phyloP scores from a whole-genome alignment of 2,113 vertebrate genomes.

The Antechinus flavipes region DNA sequence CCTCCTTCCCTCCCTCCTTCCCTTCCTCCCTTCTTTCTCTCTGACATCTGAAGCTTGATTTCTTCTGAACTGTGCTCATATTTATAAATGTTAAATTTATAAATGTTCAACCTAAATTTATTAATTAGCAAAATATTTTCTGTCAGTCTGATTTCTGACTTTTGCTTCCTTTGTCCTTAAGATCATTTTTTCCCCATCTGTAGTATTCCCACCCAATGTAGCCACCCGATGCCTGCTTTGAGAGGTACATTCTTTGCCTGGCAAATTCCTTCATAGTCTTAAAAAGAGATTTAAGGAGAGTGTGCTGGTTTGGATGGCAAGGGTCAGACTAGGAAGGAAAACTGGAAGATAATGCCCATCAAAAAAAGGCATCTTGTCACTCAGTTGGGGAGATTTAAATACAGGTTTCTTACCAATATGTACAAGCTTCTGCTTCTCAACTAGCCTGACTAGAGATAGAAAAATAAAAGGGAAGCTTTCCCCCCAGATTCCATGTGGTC shows the following conservation, averaged over 20 bases:
- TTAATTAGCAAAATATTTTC: constrained; percentile 54
- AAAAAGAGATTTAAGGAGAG: not conserved
- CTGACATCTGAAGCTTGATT: constrained; percentile 46
- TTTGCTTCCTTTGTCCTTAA: constrained; percentile 34
- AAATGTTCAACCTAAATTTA: constrained; percentile 63
- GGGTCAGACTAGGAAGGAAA: too few species aligned
- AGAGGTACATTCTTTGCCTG: constrained; percentile 30
- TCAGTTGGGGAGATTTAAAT: not conserved
- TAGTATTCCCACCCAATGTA: constrained; percentile 16
- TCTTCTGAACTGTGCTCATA: constrained; percentile 49
- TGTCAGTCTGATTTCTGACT: constrained; percentile 13
- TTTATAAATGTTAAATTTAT: constrained; percentile 59
- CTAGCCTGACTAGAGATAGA: not conserved
- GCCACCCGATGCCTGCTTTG: constrained; percentile 11
- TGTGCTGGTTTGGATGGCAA: not conserved
- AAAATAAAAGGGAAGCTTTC: constrained; percentile 46
- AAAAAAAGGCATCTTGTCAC: constrained; percentile 33
- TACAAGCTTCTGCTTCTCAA: constrained; percentile 33
- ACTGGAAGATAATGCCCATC: not conserved
- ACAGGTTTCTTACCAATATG: not conserved
- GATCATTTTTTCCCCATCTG: constrained; percentile 50
- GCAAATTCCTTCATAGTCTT: constrained; percentile 47
- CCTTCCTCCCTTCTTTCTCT: not conserved
- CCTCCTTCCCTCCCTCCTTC: too few species aligned
- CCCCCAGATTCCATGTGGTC: constrained; percentile 2